Evolutionary conservation across 2,888 invertebrate genomes (phyloP).

Genomic region (Oxystoma pomonae): DNA sequence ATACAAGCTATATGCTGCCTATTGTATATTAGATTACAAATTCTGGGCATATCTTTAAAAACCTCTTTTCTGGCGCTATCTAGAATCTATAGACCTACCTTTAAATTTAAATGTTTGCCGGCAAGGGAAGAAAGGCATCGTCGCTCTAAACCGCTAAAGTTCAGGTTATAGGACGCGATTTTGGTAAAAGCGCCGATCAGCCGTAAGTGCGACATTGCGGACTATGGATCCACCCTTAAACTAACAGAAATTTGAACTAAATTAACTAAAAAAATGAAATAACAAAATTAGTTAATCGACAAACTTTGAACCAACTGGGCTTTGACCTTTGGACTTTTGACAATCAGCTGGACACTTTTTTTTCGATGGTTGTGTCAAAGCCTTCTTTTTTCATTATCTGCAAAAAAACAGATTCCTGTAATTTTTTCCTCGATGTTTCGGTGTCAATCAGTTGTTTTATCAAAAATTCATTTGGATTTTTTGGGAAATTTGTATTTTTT

Average conservation of each 20-base stretch:
- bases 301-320: neutral
- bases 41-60: neutral
- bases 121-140: neutral
- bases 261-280: neutral
- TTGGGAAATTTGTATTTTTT: no score
- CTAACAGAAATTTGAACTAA: neutral
- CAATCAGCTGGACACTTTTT: neutral
- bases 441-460: no score
- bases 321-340: neutral
- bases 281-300: neutral
- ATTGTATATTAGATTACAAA: neutral
- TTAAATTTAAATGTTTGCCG: neutral
- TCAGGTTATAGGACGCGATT: neutral
- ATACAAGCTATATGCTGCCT: no score
- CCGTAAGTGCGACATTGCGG: neutral
- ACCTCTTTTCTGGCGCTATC: neutral
- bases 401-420: no score
- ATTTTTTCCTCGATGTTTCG: no score
- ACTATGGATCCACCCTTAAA: neutral
- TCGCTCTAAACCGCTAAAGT: neutral
- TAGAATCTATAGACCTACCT: neutral
- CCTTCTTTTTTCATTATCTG: no score
- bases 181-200: neutral
- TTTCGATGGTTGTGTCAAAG: no score
- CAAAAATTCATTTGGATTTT: no score